Base-by-base conservation (phyloP, 2,797 vertebrate genomes). In the Falco cherrug region DNA sequence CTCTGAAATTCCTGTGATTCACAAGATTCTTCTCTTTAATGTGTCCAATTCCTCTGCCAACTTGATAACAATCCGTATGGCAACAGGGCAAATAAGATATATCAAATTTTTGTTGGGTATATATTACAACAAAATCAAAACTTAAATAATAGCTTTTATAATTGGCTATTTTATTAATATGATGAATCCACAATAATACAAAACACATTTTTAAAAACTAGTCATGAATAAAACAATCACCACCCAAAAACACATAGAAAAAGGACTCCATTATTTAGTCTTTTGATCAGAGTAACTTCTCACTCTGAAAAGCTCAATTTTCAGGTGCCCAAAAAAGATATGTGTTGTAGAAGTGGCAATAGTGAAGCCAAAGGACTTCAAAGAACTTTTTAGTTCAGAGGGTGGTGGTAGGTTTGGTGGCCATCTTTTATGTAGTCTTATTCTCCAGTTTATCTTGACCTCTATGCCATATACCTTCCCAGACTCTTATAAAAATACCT, bases 1-100 rank as follows among this genome's bases (percentile, higher is more conserved):
- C 61, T 67, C 28, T 95, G 71, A 76, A 81, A 97, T 98, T 97
- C 64, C 75, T 93, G 57, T 31, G 83, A 97, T 97, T 94, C 93
- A 92, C 65, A 76, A 92, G 65, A 95, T 95, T 93, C 57, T 93
- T 80, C 31, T 71, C 60, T 68, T 87, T 86, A 88, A 61, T 47
- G 11, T 59, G 73, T 1, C 25, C 15, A 71, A 51, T 64, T 48
- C 28, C 35, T 37, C 16, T 39, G 92, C 78, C 84, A 87, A 43
- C 37, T 61, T 73, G 16, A 77, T 33, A 94, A 69, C 70, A 88
- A 51, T 47, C 54, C 35, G 53, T 51, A 60, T 29, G 33, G 33
- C 24, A 78, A 41, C 9, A 68, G 6, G 16, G 28, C 25, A 65
- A 78, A 75, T 41, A 56, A 87, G 61, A 69, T 5, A 65, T 22